phyloP scores from a whole-genome alignment of 2,888 invertebrate species.

The Selenia dentaria region DNA sequence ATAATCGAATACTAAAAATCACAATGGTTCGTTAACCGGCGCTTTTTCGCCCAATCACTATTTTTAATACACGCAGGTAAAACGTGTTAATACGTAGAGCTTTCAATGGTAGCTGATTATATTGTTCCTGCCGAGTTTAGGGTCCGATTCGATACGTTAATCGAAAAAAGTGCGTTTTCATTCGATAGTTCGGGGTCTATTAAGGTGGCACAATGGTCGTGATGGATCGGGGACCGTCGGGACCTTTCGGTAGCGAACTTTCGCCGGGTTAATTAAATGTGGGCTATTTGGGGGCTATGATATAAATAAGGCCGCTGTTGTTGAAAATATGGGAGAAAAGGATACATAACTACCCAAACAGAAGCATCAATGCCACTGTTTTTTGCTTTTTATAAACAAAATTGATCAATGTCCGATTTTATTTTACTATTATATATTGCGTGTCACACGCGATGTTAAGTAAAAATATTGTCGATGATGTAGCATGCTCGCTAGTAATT shows the following conservation, averaged over 20 bases:
- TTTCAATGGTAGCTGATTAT: constrained; percentile 80
- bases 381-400: too few relatives aligned
- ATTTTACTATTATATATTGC: too few relatives aligned
- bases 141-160: constrained; percentile 77
- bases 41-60: constrained; percentile 66
- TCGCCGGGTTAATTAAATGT: constrained; percentile 61
- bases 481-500: too few relatives aligned
- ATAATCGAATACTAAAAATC: constrained; percentile 77
- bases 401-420: too few relatives aligned
- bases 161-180: constrained; percentile 77
- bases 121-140: constrained; percentile 75
- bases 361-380: too few relatives aligned
- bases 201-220: constrained; percentile 60
- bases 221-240: constrained; percentile 56
- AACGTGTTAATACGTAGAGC: constrained; percentile 41
- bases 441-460: too few relatives aligned
- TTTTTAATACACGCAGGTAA: constrained; percentile 74
- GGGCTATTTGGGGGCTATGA: constrained; percentile 34
- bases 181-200: constrained; percentile 67
- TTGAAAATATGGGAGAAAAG: neutral
- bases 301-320: constrained; percentile 5
- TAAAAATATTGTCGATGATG: too few relatives aligned
- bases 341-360: too few relatives aligned
- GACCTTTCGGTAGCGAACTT: constrained; percentile 47
- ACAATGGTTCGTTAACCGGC: constrained; percentile 80